Conservation (phyloP, 2,888 invertebrate genomes). For the Platycheirus albimanus region DNA sequence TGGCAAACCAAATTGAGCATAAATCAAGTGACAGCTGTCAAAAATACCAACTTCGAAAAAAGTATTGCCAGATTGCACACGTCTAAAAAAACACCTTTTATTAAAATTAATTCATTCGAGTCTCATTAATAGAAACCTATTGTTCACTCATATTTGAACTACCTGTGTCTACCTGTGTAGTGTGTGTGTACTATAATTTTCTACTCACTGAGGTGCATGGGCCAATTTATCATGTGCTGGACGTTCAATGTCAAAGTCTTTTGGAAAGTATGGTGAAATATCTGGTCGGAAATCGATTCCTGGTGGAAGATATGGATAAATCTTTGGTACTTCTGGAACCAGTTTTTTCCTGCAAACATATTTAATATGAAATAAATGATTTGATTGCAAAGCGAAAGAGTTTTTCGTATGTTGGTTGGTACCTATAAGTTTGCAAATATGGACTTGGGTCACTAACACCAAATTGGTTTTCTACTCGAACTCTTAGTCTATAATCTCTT, state of each 20-base stretch:
- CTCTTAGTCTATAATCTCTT: conserved; percentile 96
- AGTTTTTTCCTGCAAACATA: conserved; percentile 85
- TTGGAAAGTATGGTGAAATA: conserved; percentile 93
- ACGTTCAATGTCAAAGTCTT: conserved; percentile 94
- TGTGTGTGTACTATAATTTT: no score
- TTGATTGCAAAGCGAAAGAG: background rate
- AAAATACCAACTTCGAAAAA: no score
- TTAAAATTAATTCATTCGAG: no score
- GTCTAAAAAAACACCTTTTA: no score
- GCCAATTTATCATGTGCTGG: conserved; percentile 93
- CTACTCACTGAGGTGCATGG: conserved; percentile 87
- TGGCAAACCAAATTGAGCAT: no score
- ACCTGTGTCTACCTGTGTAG: no score
- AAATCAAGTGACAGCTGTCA: no score
- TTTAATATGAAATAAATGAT: no score
- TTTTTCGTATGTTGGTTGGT: background rate
- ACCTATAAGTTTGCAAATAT: conserved; percentile 89
- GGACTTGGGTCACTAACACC: conserved; percentile 98
- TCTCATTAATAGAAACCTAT: no score
- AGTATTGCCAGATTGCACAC: no score
- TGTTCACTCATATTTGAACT: no score
- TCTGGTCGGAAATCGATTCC: conserved; percentile 93
- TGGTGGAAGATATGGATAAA: conserved; percentile 90
- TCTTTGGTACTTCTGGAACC: conserved; percentile 90
- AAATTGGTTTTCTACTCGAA: conserved; percentile 97